Evolutionary conservation across 2,113 vertebrate species (phyloP).

Genomic region (Gadus macrocephalus): DNA sequence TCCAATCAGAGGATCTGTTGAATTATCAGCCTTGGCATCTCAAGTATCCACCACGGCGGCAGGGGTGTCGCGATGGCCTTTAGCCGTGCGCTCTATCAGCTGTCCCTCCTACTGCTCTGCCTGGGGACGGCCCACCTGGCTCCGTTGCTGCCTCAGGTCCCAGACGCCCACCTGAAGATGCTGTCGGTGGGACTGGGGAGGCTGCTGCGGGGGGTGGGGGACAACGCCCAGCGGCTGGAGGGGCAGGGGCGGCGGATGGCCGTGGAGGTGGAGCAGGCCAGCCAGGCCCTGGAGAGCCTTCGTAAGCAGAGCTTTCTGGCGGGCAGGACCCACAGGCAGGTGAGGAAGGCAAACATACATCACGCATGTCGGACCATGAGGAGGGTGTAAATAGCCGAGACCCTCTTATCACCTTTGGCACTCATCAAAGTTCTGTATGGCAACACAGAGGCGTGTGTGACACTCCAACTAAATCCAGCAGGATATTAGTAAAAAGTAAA

Average conservation of each 20-base stretch:
- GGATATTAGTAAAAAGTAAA: too few relatives aligned
- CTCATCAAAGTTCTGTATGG: too few relatives aligned
- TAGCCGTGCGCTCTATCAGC: slow-evolving; percentile 12
- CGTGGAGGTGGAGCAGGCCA: slow-evolving; percentile 18
- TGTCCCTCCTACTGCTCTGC: slow-evolving; percentile 28
- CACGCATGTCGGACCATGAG: neutral
- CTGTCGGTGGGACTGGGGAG: slow-evolving; percentile 39
- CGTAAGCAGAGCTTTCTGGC: slow-evolving; percentile 14
- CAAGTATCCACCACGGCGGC: too few relatives aligned
- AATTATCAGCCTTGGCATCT: too few relatives aligned
- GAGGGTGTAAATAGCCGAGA: neutral
- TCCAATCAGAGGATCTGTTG: too few relatives aligned
- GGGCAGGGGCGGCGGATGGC: slow-evolving; percentile 15
- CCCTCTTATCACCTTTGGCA: too few relatives aligned
- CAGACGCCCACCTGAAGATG: slow-evolving; percentile 33
- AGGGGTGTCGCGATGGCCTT: too few relatives aligned
- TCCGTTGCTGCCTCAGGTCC: slow-evolving; percentile 21
- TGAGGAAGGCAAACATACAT: slow-evolving; percentile 18
- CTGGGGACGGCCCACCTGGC: slow-evolving; percentile 1
- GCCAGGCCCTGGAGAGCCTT: slow-evolving; percentile 28
- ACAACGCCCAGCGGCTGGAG: slow-evolving; percentile 30
- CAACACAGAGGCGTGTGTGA: too few relatives aligned
- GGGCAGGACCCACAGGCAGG: slow-evolving; percentile 40
- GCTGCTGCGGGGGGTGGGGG: slow-evolving; percentile 38
- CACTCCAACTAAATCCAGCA: neutral